Evolutionary conservation across 1,140 invertebrate species (phyloP), one percentile per base, ranked within the genome.

Genomic region (Cherax quadricarinatus): DNA sequence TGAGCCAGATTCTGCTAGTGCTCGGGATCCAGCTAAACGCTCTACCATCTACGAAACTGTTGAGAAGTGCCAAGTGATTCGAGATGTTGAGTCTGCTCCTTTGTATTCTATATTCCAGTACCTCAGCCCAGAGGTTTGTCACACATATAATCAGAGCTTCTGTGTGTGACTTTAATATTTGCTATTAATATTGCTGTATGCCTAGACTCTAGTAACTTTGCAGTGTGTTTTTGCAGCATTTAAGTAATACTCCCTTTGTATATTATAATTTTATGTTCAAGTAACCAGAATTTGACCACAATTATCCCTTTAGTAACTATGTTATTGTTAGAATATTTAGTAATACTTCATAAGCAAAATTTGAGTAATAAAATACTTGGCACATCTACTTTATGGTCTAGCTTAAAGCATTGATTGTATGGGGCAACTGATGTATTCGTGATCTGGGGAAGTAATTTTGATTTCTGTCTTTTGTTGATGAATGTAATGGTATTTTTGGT

Each of bases 41-140:
- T 88, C 89, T 60, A 94, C 93, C 21, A 57, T 94, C 83, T 94
- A 94, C 86, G 93, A 94, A 94, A 88, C 84, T 60, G 78, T 94
- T 57, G 93, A 93, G 92, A 92, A 88, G 73, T 92, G 92, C 41
- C 88, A 93, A 86, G 86, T 94, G 51, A 83, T 48, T 48, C 79
- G 92, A 49, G 93, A 94, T 86, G 93, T 94, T 80, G 83, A 92
- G 24, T 93, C 91, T 60, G 93, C 93, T 70, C 89, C 93, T 53
- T 80, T 94, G 84, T 94, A 92, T 92, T 94, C 93, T 70, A 94
- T 94, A 80, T 94, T 94, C 92, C 62, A 92, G 91, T 92, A 92
- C 73, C 91, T 92, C 66, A 92, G 91, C 70, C 91, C 91, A 75
- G 91, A 92, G 91, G 91, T 92, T 92, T 88, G 91, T 92, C 86